Evolutionary conservation across 2,113 vertebrate species (phyloP), one percentile per base, ranked within the genome.

Genomic region (Physeter macrocephalus): DNA sequence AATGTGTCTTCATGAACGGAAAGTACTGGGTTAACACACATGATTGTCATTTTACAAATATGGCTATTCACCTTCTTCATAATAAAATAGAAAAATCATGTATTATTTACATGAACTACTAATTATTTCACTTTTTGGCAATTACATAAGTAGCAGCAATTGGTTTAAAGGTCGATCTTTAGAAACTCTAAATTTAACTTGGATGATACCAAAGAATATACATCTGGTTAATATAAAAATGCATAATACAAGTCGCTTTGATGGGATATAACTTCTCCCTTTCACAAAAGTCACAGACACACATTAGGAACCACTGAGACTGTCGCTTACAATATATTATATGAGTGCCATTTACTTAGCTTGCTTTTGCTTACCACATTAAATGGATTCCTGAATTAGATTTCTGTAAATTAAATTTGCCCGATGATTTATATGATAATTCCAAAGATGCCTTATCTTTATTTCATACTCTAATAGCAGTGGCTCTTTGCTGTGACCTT

Each of bases 21-120:
- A 97, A 88, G 93, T 95, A 95, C 92, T 98, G 87, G 96, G 97
- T 97, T 90, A 98, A 98, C 98, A 98, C 89, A 90, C 36, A 98
- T 99, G 99, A 99, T 99, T 99, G 99, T 99, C 99, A 97, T 98
- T 97, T 98, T 94, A 97, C 97, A 98, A 98, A 98, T 97, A 98
- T 93, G 95, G 97, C 98, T 98, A 90, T 97, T 98, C 69, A 96
- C 96, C 97, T 98, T 96, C 97, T 98, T 98, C 97, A 98, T 96
- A 97, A 98, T 98, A 98, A 98, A 98, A 98, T 97, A 98, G 20
- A 97, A 94, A 90, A 89, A 90, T 97, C 98, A 97, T 52, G 49
- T 98, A 98, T 93, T 97, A 97, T 98, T 98, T 98, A 99, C 98
- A 99, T 18, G 88, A 98, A 98, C 95, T 97, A 96, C 96, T 97